These are phyloP conservation scores for Phyllostomus hastatus DNA, from an alignment of 2,113 vertebrate species.

Conservation along the genomic window DNA sequence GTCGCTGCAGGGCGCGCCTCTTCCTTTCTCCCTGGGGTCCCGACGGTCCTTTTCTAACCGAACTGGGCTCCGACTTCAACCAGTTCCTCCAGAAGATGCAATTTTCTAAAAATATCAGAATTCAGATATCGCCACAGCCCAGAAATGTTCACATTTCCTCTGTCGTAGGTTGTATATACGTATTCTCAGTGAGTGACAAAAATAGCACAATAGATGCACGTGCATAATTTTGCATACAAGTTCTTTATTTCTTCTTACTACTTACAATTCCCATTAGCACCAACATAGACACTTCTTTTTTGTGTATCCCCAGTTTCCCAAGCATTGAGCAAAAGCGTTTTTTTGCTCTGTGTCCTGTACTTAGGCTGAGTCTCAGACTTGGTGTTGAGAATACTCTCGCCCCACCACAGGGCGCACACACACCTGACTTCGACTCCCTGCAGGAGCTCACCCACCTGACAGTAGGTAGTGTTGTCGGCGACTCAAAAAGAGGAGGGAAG, in stretches of 20 bases:
- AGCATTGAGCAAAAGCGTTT: neutral
- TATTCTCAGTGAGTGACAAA: neutral
- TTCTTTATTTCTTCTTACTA: constrained; percentile 13
- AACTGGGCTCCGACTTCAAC: neutral
- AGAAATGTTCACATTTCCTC: constrained; percentile 51
- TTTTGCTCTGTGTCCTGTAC: neutral
- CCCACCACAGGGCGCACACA: rapidly evolving
- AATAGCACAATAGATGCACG: neutral
- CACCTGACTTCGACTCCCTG: neutral
- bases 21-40: neutral
- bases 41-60: neutral
- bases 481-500: neutral
- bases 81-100: neutral
- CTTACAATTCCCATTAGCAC: constrained; percentile 26
- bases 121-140: neutral
- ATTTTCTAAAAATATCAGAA: constrained; percentile 9
- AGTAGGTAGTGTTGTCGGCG: neutral
- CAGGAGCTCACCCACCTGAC: neutral
- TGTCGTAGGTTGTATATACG: neutral
- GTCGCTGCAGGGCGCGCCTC: neutral
- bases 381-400: neutral
- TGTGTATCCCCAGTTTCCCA: neutral
- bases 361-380: neutral
- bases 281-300: neutral
- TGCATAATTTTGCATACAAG: constrained; percentile 9